Evolutionary conservation across 1,140 invertebrate genomes (phyloP).

Genomic region (Cotesia chilonis): DNA sequence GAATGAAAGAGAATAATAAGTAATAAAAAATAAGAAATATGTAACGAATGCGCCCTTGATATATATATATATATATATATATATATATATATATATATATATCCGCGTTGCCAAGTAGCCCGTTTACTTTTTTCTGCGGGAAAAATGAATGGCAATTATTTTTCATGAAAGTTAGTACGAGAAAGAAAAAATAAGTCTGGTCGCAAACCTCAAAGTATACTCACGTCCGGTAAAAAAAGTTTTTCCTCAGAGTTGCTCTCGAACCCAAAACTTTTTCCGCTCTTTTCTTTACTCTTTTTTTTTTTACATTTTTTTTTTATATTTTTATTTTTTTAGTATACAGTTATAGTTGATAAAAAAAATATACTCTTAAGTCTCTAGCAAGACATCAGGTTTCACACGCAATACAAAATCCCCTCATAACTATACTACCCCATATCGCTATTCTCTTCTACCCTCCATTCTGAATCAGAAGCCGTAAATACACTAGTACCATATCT

Average conservation of each 20-base stretch:
- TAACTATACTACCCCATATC: background rate
- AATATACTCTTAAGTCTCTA: background rate
- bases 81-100: background rate
- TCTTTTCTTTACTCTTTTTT: background rate
- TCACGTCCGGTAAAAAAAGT: background rate
- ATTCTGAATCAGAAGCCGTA: slow-evolving; percentile 26
- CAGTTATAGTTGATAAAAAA: slow-evolving; percentile 6
- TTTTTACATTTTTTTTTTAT: background rate
- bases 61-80: too few relatives aligned
- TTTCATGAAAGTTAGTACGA: slow-evolving; percentile 13
- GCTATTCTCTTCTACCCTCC: slow-evolving; percentile 18
- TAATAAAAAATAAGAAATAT: slow-evolving; percentile 21
- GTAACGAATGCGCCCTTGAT: slow-evolving; percentile 14
- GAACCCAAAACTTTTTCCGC: slow-evolving; percentile 15
- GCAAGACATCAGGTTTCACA: slow-evolving; percentile 18
- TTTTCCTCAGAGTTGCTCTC: background rate
- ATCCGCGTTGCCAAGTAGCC: background rate
- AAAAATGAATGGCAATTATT: slow-evolving; percentile 36
- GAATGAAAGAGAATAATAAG: slow-evolving; percentile 21
- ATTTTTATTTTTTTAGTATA: too few relatives aligned
- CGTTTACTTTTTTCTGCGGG: slow-evolving; percentile 2
- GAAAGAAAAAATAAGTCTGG: slow-evolving; percentile 12
- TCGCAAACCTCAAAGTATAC: background rate
- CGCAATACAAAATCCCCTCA: slow-evolving; percentile 1
- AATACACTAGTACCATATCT: slow-evolving; percentile 14